Evolutionary conservation across 1,140 invertebrate genomes (phyloP), one percentile per base, ranked within the genome.

Genomic region (Stegodyphus dumicola): DNA sequence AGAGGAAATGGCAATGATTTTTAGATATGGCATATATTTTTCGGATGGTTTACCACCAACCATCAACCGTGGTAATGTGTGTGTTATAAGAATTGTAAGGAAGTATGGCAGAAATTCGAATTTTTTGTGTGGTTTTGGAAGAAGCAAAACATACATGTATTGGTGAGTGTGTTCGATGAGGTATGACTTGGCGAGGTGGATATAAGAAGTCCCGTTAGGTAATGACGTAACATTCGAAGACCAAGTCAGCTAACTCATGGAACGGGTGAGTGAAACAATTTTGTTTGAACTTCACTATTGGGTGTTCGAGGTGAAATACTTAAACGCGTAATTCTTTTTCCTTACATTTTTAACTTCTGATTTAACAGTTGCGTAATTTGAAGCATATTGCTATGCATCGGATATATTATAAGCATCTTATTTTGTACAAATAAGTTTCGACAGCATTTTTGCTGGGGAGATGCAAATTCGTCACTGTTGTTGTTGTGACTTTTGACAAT

Each of bases 221-320:
- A 15, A 48, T 83, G 80, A 75, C 80, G 71, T 83, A 83, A 83
- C 71, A 83, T 64, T 83, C 49, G 70, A 49, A 53, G 70, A 83
- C n/a, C 77, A 15, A 83, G 71, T 67, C 60, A 53, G 69, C 51
- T 54, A 73, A 73, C 77, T 65, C 54, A 83, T 83, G 80, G 80
- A 71, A 53, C 60, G 69, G 80, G 80, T 83, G 60, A 83, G 80
- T 83, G 15, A 11, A 15, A 60, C 33, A 33, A 33, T 33, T 33
- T 33, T 33, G 33, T 33, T 33, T 33, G 33, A 33, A 33, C 33
- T 33, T 33, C 33, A 33, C 33, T 33, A 3, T 33, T 33, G 33
- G 33, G 33, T 3, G 33, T 33, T 33, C 33, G 33, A 33, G 33
- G 33, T 33, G 33, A 33, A 33, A 33, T 33, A 33, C 33, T 33